Evolutionary conservation across 2,113 vertebrate genomes (phyloP), one percentile per base, ranked within the genome.

Genomic region (Brachypteracias leptosomus): DNA sequence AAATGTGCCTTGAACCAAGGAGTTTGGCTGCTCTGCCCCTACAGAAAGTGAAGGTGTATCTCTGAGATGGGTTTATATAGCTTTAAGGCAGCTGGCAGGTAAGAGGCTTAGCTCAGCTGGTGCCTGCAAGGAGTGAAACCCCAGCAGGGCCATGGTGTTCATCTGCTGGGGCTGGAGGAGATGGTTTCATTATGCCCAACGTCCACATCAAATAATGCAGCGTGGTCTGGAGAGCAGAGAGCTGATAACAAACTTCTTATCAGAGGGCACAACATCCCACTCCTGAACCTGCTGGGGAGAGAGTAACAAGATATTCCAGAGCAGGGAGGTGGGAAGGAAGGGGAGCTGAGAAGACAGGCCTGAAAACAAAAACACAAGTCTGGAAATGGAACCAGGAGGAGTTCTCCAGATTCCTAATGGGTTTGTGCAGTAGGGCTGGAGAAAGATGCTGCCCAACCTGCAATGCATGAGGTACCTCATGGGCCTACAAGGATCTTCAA

Each of bases 31-130:
- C 76, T 35, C 17, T 36, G 78, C 74, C 76, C 75, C 90, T 20
- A 1, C 1, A 88, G 94, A 95, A 96, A 95, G 94, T 52, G 94
- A 95, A 93, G 11, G 13, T 46, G 70, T 15, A 8, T 51, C 85
- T 51, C 4, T 13, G 52, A 0, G 8, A 20, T 31, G 88, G 93
- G 72, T 85, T 89, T 78, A 44, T 24, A 13, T 0, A 35, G 94
- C 73, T 85, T 91, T 78, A 67, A 78, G 55, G 73, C 88, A 91
- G 95, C 65, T 92, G 91, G 73, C 76, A 92, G 81, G 90, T 79
- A 91, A 96, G 96, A 3, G 54, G 95, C 79, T 93, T 91, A 93
- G 61, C 4, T 52, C 44, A 33, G 28, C 11, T 8, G 15, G 58
- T 21, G 66, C 22, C 96, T 78, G 80, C 65, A 22, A 35, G 1